A percentile compares a stretch with the other conserved stretches of the same genome.
phyloP scores from a whole-genome alignment of 2,888 invertebrate species.

The Drosophila mercatorum region DNA sequence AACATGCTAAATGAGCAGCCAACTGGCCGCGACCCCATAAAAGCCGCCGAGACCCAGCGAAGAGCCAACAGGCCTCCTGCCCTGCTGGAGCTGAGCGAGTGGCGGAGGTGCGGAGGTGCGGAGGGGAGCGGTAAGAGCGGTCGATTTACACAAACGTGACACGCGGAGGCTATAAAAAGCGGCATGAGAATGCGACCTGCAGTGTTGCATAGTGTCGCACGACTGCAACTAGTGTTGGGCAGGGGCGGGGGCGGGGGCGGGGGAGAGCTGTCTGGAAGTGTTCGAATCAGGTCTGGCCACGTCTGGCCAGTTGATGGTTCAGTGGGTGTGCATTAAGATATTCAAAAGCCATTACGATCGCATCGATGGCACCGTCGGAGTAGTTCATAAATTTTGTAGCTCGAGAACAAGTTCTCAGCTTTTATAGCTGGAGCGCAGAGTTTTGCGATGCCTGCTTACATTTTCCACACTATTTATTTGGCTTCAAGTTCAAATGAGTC shows the following conservation, averaged over 20 bases:
- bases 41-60: slow-evolving; percentile 10
- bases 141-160: slow-evolving; percentile 71
- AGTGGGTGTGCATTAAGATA: slow-evolving; percentile 59
- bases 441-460: neutral
- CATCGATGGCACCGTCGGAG: slow-evolving; percentile 36
- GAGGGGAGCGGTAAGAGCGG: neutral
- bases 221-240: slow-evolving; percentile 21
- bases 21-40: slow-evolving; percentile 38
- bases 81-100: neutral
- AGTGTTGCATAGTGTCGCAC: slow-evolving; percentile 54
- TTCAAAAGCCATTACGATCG: slow-evolving; percentile 51
- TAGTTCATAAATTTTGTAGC: slow-evolving; percentile 25
- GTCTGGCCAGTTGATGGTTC: slow-evolving; percentile 27
- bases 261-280: slow-evolving; percentile 14
- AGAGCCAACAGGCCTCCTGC: neutral
- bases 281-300: slow-evolving; percentile 45
- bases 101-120: neutral
- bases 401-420: slow-evolving; percentile 33
- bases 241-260: neutral
- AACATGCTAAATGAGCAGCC: slow-evolving; percentile 65
- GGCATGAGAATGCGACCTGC: slow-evolving; percentile 28
- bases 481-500: slow-evolving; percentile 3
- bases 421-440: neutral
- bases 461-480: neutral
- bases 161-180: slow-evolving; percentile 65